Conservation (phyloP, 1,140 invertebrate species). For the Helicoverpa armigera region DNA sequence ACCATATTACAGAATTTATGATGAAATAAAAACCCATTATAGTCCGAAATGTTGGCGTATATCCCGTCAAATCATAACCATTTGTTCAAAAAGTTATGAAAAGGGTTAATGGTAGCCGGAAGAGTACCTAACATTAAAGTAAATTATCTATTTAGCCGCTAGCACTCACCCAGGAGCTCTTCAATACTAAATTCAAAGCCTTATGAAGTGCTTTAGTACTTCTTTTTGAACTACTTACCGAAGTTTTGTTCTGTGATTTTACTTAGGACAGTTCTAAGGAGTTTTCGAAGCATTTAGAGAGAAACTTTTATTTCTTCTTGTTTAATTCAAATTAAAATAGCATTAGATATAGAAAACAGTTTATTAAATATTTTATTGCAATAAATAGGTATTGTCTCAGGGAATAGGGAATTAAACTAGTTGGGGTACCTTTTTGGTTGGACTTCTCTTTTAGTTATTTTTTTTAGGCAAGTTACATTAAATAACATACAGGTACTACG, state of each 20-base stretch:
- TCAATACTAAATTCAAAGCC: conserved; percentile 26
- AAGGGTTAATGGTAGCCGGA: conserved; percentile 16
- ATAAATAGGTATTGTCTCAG: too few relatives aligned
- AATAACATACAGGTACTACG: too few relatives aligned
- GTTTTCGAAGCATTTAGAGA: too few relatives aligned
- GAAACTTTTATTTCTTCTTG: too few relatives aligned
- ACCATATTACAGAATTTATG: too few relatives aligned
- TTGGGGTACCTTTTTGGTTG: too few relatives aligned
- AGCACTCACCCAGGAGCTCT: conserved; percentile 3
- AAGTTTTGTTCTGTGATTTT: conserved; percentile 30
- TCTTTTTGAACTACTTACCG: background rate
- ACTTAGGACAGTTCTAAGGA: background rate
- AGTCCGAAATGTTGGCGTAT: background rate
- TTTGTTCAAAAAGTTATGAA: conserved; percentile 18
- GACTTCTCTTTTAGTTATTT: too few relatives aligned
- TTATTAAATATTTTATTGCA: too few relatives aligned
- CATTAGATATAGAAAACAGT: too few relatives aligned
- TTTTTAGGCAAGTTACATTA: too few relatives aligned
- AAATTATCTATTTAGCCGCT: conserved; percentile 11
- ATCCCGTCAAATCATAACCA: background rate
- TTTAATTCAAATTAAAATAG: too few relatives aligned
- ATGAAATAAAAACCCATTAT: background rate
- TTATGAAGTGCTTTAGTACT: background rate
- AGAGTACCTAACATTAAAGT: background rate
- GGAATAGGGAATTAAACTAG: too few relatives aligned